phyloP scores from a whole-genome alignment of 2,888 invertebrate genomes.

The Aromia moschata region DNA sequence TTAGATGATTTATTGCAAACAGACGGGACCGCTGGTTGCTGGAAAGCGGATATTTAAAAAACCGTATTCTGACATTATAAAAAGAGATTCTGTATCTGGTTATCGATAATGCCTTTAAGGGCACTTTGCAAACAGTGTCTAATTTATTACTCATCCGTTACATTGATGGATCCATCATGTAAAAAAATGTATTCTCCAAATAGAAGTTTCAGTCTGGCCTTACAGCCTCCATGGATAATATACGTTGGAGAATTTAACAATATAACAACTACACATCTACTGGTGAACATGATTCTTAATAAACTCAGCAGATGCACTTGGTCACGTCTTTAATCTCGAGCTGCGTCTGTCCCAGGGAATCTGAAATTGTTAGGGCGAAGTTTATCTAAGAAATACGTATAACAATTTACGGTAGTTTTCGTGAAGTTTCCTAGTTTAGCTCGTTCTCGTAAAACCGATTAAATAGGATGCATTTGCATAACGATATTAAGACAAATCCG shows the following conservation, averaged over 20 bases:
- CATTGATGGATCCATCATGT: not conserved
- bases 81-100: too few species aligned
- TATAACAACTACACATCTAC: not conserved
- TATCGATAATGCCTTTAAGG: too few species aligned
- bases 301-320: constrained; percentile 12
- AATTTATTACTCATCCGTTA: not conserved
- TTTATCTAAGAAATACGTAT: constrained; percentile 2
- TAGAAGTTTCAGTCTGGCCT: too few species aligned
- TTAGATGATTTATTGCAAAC: too few species aligned
- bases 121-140: too few species aligned
- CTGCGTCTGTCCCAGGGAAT: not conserved
- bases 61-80: too few species aligned
- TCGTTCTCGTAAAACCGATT: not conserved
- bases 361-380: constrained; percentile 4
- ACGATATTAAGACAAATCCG: not conserved
- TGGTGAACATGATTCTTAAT: constrained; percentile 11
- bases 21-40: too few species aligned
- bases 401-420: not conserved
- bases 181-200: too few species aligned
- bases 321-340: constrained; percentile 16
- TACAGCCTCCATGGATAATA: not conserved
- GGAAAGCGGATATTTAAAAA: too few species aligned
- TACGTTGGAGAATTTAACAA: not conserved
- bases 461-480: not conserved
- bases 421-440: not conserved